Conservation (phyloP, 2,113 vertebrate genomes). For the Petrocephalus zakoni region DNA sequence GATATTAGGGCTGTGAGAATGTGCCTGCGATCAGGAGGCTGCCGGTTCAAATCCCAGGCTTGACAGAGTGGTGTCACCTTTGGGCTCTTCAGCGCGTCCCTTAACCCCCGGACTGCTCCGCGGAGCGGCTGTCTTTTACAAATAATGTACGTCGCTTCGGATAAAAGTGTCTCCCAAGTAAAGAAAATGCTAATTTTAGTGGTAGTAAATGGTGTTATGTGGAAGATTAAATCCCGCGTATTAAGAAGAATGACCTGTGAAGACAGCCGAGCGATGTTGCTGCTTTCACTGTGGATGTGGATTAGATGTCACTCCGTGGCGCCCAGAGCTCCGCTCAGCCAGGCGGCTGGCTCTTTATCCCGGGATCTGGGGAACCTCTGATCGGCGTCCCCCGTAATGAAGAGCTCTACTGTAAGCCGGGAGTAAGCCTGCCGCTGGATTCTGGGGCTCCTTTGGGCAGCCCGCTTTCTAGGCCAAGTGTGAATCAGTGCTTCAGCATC, state of each 20-base stretch:
- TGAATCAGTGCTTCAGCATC: neutral
- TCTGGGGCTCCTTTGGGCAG: neutral
- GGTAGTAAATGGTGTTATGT: neutral
- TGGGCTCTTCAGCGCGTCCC: neutral
- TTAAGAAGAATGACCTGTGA: neutral
- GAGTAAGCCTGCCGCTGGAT: neutral
- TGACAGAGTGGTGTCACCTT: neutral
- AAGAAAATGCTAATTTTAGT: neutral
- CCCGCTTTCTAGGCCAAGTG: neutral
- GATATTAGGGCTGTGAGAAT: neutral
- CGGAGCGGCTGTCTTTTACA: neutral
- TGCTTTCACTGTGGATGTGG: neutral
- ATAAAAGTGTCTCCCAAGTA: neutral
- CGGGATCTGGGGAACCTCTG: neutral
- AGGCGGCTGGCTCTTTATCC: neutral
- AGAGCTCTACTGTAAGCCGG: neutral
- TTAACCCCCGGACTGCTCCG: neutral
- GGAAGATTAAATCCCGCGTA: neutral
- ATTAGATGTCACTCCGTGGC: neutral
- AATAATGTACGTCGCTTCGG: neutral
- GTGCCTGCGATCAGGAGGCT: neutral
- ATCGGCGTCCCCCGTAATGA: neutral
- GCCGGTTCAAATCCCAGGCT: neutral
- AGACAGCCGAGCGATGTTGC: neutral
- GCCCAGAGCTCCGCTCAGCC: neutral